Evolutionary conservation across 2,888 invertebrate species (phyloP).

Genomic region (Protula sp.): DNA sequence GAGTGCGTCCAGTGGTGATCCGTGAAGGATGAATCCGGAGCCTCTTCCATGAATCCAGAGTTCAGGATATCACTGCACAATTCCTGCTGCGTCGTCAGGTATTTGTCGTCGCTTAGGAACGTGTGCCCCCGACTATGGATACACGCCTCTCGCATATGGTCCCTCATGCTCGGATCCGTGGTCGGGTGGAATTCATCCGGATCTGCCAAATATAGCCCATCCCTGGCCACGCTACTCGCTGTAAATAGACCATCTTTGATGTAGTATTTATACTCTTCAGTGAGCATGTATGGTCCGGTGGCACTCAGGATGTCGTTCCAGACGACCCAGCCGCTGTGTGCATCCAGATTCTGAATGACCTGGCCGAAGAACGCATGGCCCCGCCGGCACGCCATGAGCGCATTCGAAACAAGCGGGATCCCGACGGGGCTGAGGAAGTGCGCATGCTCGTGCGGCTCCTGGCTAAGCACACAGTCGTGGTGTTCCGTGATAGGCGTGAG

Average conservation of each 20-base stretch:
- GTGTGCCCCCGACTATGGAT: constrained; percentile 2
- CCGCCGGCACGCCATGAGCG: constrained; percentile 20
- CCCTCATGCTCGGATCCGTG: constrained; percentile 18
- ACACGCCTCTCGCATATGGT: constrained; percentile 17
- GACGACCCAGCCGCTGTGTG: constrained; percentile 6
- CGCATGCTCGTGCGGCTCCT: constrained; percentile 20
- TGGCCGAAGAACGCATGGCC: constrained; percentile 16
- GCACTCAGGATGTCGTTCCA: constrained; percentile 18
- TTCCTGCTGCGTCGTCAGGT: constrained; percentile 2
- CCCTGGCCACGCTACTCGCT: neutral
- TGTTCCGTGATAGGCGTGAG: constrained; percentile 21
- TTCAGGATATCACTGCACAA: constrained; percentile 9
- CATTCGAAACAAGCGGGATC: constrained; percentile 20
- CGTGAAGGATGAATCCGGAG: constrained; percentile 8
- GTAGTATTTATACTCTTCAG: constrained; percentile 11
- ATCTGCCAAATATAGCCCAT: constrained; percentile 9
- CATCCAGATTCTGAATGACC: constrained; percentile 8
- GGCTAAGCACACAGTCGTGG: constrained; percentile 17
- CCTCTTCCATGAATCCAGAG: neutral
- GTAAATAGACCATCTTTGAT: neutral
- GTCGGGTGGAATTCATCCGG: constrained; percentile 20
- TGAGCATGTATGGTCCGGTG: constrained; percentile 22
- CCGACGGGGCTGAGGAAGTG: constrained; percentile 13
- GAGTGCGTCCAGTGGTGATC: constrained; percentile 23
- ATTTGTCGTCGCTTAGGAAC: neutral